Conservation (phyloP, 2,888 invertebrate species). For the Ceriagrion tenellum region DNA sequence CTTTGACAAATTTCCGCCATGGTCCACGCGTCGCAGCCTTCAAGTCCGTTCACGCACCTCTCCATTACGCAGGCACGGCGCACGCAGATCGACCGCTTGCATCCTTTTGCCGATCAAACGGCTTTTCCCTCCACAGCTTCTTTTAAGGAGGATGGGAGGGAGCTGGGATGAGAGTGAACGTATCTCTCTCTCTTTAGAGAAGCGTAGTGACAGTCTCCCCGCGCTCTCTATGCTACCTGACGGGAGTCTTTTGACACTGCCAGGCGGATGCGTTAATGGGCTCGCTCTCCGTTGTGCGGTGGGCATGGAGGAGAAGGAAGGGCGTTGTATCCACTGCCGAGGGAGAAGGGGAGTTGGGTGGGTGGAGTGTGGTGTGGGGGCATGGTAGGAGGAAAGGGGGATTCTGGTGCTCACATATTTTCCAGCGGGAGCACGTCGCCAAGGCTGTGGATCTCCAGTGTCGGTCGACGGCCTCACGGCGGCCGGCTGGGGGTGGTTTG, state of each 20-base stretch:
- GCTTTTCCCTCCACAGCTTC: neutral
- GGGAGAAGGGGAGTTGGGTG: neutral
- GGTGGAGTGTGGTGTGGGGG: too few species aligned
- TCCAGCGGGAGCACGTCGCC: conserved; percentile 44
- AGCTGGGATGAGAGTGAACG: neutral
- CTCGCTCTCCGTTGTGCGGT: neutral
- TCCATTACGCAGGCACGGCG: neutral
- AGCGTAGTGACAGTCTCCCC: too few species aligned
- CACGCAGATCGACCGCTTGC: too few species aligned
- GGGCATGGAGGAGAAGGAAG: neutral
- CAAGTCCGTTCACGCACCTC: neutral
- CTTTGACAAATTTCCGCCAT: neutral
- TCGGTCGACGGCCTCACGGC: conserved; percentile 53
- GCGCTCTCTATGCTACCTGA: neutral
- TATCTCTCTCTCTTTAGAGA: too few species aligned
- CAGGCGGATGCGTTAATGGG: conserved; percentile 13
- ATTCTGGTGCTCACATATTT: neutral
- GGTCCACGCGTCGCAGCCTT: neutral
- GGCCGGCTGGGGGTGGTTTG: neutral
- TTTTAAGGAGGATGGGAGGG: too few species aligned
- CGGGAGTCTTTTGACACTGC: neutral
- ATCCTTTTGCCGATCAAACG: neutral
- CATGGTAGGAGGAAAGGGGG: too few species aligned
- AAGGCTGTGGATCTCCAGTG: conserved; percentile 42
- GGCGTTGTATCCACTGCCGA: neutral